Evolutionary conservation across 2,113 vertebrate species (phyloP).

Genomic region (Muntiacus reevesi): DNA sequence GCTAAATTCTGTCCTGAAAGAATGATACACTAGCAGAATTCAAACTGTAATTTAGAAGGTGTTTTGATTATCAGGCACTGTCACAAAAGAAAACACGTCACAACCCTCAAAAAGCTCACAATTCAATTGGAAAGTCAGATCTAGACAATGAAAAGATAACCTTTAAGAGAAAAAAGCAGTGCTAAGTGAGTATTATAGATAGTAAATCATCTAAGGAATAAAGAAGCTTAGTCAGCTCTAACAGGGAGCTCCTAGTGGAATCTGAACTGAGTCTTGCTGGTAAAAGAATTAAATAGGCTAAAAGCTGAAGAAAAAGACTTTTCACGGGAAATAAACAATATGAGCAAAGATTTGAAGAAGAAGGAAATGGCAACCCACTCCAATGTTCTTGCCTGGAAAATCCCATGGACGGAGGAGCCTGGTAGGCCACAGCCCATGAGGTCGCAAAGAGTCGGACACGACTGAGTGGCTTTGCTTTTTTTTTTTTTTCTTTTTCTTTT

Average conservation of each 20-base stretch:
- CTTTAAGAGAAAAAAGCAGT: not conserved
- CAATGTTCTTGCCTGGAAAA: no score
- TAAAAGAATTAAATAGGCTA: not conserved
- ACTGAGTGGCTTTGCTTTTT: no score
- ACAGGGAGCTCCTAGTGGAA: not conserved
- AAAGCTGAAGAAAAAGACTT: not conserved
- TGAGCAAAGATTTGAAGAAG: not conserved
- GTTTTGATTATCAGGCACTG: not conserved
- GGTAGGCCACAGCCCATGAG: no score
- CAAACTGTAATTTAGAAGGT: not conserved
- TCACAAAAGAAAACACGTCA: not conserved
- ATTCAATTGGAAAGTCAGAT: not conserved
- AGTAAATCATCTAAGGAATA: not conserved
- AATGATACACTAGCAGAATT: not conserved
- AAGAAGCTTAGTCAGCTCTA: not conserved
- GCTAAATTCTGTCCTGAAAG: not conserved
- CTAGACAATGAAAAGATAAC: not conserved
- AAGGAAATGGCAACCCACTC: no score
- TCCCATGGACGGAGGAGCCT: no score
- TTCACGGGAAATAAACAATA: not conserved
- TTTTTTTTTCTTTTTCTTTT: no score
- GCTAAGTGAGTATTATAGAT: not conserved
- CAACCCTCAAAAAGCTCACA: not conserved
- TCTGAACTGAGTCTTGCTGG: not conserved
- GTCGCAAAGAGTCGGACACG: no score